A percentile compares a stretch with the other conserved stretches of the same genome.
Conservation (phyloP, 1,140 invertebrate genomes). For the Eriocheir sinensis region DNA sequence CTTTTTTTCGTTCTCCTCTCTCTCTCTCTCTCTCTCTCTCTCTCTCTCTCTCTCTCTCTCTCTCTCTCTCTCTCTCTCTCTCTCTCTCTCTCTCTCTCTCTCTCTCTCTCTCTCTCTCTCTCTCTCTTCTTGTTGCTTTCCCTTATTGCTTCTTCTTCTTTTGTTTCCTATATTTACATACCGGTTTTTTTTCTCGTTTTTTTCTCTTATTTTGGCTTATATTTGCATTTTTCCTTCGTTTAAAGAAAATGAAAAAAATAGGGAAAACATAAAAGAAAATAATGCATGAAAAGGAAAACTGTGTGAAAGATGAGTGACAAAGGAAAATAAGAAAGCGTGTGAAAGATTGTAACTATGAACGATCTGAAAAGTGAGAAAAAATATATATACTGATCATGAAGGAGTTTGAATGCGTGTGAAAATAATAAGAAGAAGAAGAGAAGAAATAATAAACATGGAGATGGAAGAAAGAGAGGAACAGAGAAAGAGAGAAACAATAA, state of each 20-base stretch:
- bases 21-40: slow-evolving; percentile 56
- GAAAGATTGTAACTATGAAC: too few species aligned
- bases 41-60: slow-evolving; percentile 56
- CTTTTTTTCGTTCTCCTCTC: slow-evolving; percentile 15
- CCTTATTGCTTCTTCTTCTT: not conserved
- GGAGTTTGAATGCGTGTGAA: too few species aligned
- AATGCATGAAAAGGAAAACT: not conserved
- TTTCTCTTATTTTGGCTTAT: too few species aligned
- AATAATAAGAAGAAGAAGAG: too few species aligned
- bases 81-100: slow-evolving; percentile 60
- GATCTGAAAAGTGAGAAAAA: too few species aligned
- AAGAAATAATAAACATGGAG: too few species aligned
- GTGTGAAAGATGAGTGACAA: not conserved
- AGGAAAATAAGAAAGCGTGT: too few species aligned
- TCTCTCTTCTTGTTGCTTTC: not conserved
- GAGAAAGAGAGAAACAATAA: not conserved
- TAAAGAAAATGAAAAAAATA: not conserved
- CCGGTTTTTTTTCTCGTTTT: too few species aligned
- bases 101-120: slow-evolving; percentile 56
- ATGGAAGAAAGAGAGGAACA: not conserved
- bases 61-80: not conserved
- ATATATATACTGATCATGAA: too few species aligned
- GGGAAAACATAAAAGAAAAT: not conserved
- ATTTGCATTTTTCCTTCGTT: too few species aligned
- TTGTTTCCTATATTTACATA: not conserved